phyloP scores from a whole-genome alignment of 1,140 invertebrate genomes.

The Drosophila fuyamai region DNA sequence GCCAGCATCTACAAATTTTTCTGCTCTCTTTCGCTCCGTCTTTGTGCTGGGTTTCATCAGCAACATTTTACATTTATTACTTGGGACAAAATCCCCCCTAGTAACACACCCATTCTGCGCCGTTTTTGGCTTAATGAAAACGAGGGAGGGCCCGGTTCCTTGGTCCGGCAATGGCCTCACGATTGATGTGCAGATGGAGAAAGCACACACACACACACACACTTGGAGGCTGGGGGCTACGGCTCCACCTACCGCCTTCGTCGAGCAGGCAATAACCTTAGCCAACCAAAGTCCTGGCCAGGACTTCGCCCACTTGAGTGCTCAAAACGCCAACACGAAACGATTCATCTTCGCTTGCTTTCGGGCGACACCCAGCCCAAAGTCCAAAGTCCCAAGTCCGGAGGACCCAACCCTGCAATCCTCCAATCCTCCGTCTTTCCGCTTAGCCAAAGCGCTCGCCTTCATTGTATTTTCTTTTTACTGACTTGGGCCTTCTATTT shows the following conservation, averaged over 20 bases:
- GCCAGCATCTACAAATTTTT: conserved; percentile 70
- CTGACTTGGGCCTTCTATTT: conserved; percentile 35
- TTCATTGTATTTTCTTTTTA: conserved; percentile 63
- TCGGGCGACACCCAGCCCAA: conserved; percentile 51
- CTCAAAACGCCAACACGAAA: conserved; percentile 80
- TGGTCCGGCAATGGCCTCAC: conserved; percentile 57
- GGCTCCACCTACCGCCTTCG: not conserved
- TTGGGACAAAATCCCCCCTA: conserved; percentile 43
- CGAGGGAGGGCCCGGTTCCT: conserved; percentile 39
- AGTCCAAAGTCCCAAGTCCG: conserved; percentile 9
- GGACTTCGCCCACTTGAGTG: conserved; percentile 67
- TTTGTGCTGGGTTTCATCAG: conserved; percentile 74
- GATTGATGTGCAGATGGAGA: conserved; percentile 73
- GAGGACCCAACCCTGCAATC: not conserved
- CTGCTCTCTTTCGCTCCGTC: conserved; percentile 56
- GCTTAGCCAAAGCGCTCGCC: conserved; percentile 69
- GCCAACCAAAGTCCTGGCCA: conserved; percentile 43
- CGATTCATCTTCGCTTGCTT: conserved; percentile 78
- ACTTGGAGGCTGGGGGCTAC: conserved; percentile 1
- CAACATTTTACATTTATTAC: conserved; percentile 79
- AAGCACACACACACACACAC: conserved; percentile 27
- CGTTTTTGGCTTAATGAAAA: conserved; percentile 68
- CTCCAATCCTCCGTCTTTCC: conserved; percentile 46
- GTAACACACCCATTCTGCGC: conserved; percentile 18
- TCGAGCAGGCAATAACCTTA: conserved; percentile 49